Evolutionary conservation across 2,797 vertebrate genomes (phyloP).

Genomic region (Molossus molossus): DNA sequence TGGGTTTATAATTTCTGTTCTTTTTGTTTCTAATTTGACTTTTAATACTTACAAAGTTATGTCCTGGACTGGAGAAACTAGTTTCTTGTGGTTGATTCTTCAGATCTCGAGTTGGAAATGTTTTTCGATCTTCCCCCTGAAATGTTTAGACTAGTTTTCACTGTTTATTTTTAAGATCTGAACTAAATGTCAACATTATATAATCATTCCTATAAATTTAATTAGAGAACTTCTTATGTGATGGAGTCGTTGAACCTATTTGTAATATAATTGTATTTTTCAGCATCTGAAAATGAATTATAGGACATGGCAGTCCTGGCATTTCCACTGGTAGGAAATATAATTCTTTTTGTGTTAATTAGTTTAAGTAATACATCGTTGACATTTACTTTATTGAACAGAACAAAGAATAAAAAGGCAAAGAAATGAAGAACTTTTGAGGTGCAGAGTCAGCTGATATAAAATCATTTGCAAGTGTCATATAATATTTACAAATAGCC

Average conservation of each 20-base stretch:
- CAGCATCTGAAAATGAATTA: constrained; percentile 68
- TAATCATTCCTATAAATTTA: neutral
- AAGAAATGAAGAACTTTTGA: constrained; percentile 69
- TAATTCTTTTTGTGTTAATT: constrained; percentile 79
- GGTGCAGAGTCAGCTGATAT: constrained; percentile 40
- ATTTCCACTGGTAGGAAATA: constrained; percentile 81
- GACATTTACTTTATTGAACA: constrained; percentile 78
- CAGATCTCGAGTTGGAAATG: neutral
- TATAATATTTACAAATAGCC: neutral
- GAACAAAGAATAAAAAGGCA: constrained; percentile 79
- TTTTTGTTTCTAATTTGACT: neutral
- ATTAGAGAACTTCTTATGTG: neutral
- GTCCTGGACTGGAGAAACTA: neutral
- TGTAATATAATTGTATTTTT: constrained; percentile 1
- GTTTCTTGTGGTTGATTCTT: neutral
- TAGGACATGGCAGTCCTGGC: constrained; percentile 54
- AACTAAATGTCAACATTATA: neutral
- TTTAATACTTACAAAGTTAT: constrained; percentile 18
- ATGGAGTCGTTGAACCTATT: neutral
- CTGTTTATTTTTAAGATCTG: neutral
- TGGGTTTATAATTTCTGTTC: neutral
- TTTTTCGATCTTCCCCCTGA: neutral
- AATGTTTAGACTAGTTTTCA: neutral
- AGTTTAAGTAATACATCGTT: constrained; percentile 78
- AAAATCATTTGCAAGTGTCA: constrained; percentile 72